Base-by-base conservation (phyloP, 2,888 invertebrate genomes). In the Mellilla xanthometata region DNA sequence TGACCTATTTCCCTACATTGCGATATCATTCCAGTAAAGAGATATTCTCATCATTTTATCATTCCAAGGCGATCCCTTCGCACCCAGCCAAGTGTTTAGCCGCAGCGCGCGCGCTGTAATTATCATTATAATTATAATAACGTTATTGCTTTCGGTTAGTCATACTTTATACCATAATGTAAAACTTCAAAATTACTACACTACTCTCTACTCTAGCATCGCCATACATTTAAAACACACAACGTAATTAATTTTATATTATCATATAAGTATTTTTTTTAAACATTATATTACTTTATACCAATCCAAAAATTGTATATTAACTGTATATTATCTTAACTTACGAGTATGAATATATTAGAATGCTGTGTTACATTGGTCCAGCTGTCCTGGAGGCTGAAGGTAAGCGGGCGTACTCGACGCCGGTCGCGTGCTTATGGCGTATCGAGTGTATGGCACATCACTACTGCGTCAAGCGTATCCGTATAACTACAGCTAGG, bases 121-220 rank as follows among this genome's bases (percentile, higher is more conserved):
- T 61, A 61, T 62, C 8, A 64, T 62, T 70, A n/a, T n/a, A n/a
- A 64, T 68, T 64, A 74, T 73, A 68, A 63, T 73, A 76, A 76
- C 67, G 69, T 87, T 88, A 88, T 88, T 88, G 88, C 88, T 88
- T 86, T 88, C 77, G 81, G 80, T 85, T 85, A 87, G 73, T 85
- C 74, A 79, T 76, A 71, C 68, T 71, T 51, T 53, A 57, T 49
- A 36, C 12, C 43, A 54, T 57, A 52, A 66, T 79, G 76, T 89
- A 89, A 89, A 88, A 85, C 79, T 84, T 89, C 87, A 86, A 88
- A 88, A 88, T 86, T 35, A 72, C 88, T 88, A 88, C 84, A 66
- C 86, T 86, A 87, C 83, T 55, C 65, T 73, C 87, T 88, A 88
- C 84, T 76, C 87, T 87, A 87, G 86, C 87, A 80, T 83, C 75